Evolutionary conservation across 2,888 invertebrate species (phyloP).

Genomic region (Phengaris alcon): DNA sequence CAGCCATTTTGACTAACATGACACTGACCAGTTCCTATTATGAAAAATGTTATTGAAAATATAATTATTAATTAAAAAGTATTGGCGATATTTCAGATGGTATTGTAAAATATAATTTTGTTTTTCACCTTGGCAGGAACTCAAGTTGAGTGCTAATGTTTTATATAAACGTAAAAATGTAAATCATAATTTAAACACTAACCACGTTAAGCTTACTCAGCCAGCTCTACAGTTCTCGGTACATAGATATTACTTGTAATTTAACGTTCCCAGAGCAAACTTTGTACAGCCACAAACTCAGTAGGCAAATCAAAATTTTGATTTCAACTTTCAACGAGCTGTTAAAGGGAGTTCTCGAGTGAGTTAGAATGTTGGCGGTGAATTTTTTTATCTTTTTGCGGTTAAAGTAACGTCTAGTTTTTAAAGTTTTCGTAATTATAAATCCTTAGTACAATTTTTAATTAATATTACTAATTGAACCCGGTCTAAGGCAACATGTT

Average conservation of each 20-base stretch:
- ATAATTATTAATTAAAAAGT: neutral
- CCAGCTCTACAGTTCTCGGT: conserved; percentile 6
- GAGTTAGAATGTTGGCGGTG: conserved; percentile 22
- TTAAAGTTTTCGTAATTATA: neutral
- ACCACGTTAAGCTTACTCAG: conserved; percentile 9
- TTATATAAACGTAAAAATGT: neutral
- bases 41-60: conserved; percentile 10
- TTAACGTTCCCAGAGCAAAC: conserved; percentile 20
- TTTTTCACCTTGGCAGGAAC: neutral
- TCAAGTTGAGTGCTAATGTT: neutral
- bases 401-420: conserved; percentile 16
- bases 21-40: conserved; percentile 21
- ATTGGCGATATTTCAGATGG: neutral
- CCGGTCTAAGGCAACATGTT: neutral
- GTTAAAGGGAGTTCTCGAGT: conserved; percentile 25
- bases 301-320: conserved; percentile 26
- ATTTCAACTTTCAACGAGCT: conserved; percentile 29
- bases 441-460: neutral
- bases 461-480: conserved; percentile 8
- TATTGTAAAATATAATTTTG: neutral
- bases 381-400: conserved; percentile 9
- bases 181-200: neutral
- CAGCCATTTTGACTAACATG: conserved; percentile 38
- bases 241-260: conserved; percentile 22
- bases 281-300: conserved; percentile 25